Conservation (phyloP, 2,888 invertebrate species). For the Caenorhabditis macrosperma region DNA sequence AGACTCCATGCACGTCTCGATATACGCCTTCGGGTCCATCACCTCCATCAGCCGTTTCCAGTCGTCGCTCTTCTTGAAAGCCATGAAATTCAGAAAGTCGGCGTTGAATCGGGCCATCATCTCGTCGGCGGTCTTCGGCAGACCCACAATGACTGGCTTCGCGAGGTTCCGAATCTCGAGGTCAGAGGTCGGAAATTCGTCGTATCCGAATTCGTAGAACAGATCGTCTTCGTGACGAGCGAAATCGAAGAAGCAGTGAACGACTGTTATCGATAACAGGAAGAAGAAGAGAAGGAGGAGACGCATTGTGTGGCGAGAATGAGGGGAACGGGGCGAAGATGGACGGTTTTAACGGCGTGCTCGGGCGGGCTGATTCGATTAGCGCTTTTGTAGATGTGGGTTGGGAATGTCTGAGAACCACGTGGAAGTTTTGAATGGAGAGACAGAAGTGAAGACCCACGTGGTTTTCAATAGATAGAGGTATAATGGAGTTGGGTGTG, state of each 20-base stretch:
- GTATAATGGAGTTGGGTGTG: too few species aligned
- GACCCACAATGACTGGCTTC: neutral
- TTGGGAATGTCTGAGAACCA: too few species aligned
- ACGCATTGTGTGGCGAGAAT: neutral
- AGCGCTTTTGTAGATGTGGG: neutral
- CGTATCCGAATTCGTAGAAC: neutral
- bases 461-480: too few species aligned
- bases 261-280: neutral
- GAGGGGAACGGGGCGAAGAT: neutral
- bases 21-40: neutral
- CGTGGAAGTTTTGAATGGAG: too few species aligned
- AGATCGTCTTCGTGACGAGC: neutral
- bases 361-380: conserved; percentile 5
- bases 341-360: neutral
- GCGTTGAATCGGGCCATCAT: conserved; percentile 21
- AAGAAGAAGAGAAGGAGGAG: neutral
- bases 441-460: too few species aligned
- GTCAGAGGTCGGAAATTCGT: neutral
- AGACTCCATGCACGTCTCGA: conserved; percentile 30
- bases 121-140: conserved; percentile 1
- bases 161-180: conserved; percentile 3
- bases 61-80: neutral
- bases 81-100: conserved; percentile 1
- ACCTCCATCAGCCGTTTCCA: conserved; percentile 1
- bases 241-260: neutral